Evolutionary conservation across 2,113 vertebrate genomes (phyloP).

Genomic region (Pangasianodon hypophthalmus): DNA sequence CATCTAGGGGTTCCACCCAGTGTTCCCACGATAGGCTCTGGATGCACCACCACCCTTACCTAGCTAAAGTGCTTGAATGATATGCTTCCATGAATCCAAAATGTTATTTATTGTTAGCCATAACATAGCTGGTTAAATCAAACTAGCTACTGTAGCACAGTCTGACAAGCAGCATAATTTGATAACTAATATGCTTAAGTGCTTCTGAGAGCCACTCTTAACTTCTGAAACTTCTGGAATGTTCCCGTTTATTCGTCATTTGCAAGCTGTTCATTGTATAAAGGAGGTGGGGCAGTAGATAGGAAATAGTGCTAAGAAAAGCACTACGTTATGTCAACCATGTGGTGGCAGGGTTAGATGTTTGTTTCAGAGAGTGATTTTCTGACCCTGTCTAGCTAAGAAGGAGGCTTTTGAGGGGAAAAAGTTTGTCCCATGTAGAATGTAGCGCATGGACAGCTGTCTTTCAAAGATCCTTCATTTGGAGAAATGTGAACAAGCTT

Average conservation of each 20-base stretch:
- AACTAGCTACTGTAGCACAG: neutral
- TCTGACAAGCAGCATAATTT: neutral
- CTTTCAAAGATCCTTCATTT: neutral
- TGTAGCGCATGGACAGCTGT: neutral
- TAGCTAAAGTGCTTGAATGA: neutral
- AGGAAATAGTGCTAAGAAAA: constrained; percentile 7
- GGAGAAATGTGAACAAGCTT: neutral
- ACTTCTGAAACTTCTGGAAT: neutral
- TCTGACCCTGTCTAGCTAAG: neutral
- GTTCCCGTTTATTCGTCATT: neutral
- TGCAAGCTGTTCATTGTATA: neutral
- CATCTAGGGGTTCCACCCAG: neutral
- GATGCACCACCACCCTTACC: neutral
- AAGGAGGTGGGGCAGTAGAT: neutral
- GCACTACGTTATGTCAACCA: neutral
- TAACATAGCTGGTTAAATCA: neutral
- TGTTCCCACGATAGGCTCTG: neutral
- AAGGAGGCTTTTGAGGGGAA: neutral
- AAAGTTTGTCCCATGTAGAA: neutral
- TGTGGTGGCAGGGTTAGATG: neutral
- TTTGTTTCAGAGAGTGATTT: neutral
- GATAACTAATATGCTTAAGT: neutral
- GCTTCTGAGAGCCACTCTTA: too few relatives aligned
- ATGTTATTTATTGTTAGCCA: neutral
- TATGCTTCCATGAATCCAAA: neutral